Conservation (phyloP, 1,140 invertebrate genomes). For the Heterodera schachtii region DNA sequence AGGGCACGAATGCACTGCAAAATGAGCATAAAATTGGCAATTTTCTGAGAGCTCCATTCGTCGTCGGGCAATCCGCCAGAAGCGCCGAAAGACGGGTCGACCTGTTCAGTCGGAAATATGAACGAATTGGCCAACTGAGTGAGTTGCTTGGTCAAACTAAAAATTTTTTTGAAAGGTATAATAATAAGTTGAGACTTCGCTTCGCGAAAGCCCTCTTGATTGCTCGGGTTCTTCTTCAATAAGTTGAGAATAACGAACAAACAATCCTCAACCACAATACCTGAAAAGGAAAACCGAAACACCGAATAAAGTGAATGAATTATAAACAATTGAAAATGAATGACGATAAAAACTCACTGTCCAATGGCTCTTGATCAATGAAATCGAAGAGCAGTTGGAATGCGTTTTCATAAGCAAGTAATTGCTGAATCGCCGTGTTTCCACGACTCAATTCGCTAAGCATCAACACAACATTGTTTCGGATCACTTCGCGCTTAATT, state of each 20-base stretch:
- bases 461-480: slow-evolving; percentile 90
- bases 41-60: slow-evolving; percentile 90
- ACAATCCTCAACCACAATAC: slow-evolving; percentile 97
- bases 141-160: slow-evolving; percentile 82
- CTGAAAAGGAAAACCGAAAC: slow-evolving; percentile 34
- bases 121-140: slow-evolving; percentile 72
- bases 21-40: slow-evolving; percentile 88
- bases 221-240: slow-evolving; percentile 90
- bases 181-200: slow-evolving; percentile 68
- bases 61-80: slow-evolving; percentile 70
- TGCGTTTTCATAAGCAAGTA: slow-evolving; percentile 97
- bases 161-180: slow-evolving; percentile 23
- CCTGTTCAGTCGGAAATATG: slow-evolving; percentile 76
- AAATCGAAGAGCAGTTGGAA: slow-evolving; percentile 94
- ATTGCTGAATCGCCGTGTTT: slow-evolving; percentile 98
- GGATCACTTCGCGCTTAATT: slow-evolving; percentile 73
- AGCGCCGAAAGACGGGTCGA: slow-evolving; percentile 49
- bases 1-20: slow-evolving; percentile 82
- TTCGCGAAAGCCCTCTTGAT: slow-evolving; percentile 98
- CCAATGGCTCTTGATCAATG: slow-evolving; percentile 82
- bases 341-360: slow-evolving; percentile 75
- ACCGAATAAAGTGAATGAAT: too few relatives aligned
- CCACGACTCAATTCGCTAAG: slow-evolving; percentile 88
- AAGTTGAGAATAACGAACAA: slow-evolving; percentile 90
- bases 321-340: slow-evolving; percentile 30